Evolutionary conservation across 2,888 invertebrate genomes (phyloP).

Genomic region (Chrysolina americana): DNA sequence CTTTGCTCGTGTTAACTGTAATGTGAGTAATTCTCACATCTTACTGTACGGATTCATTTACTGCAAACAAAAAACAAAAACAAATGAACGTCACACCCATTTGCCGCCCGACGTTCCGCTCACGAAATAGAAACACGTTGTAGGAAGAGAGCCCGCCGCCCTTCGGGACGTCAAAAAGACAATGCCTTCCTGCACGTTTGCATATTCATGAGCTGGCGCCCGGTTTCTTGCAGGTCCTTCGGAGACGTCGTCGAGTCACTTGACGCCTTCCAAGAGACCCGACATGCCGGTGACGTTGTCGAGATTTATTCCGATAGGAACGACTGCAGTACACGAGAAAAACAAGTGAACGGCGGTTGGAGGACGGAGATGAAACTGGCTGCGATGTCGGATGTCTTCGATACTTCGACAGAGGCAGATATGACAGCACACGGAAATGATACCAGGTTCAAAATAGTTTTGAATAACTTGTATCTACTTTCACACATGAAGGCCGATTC

Average conservation of each 20-base stretch:
- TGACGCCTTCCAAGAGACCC: slow-evolving; percentile 41
- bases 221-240: slow-evolving; percentile 46
- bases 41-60: no score
- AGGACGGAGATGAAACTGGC: not conserved
- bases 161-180: slow-evolving; percentile 42
- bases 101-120: not conserved
- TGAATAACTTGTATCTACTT: no score
- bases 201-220: slow-evolving; percentile 52
- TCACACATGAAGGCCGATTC: no score
- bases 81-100: not conserved
- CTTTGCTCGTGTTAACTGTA: no score
- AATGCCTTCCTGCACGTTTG: slow-evolving; percentile 42
- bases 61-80: no score
- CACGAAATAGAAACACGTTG: not conserved
- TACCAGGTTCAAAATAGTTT: no score
- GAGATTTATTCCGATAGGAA: slow-evolving; percentile 30
- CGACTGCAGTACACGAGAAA: not conserved
- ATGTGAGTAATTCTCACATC: no score
- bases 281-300: slow-evolving; percentile 33
- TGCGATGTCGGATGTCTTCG: not conserved
- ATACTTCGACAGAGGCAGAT: not conserved
- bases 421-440: no score
- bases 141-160: slow-evolving; percentile 6
- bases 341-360: not conserved
- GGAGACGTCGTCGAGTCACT: slow-evolving; percentile 41